Percentiles rank a stretch among this genome's conserved stretches.
phyloP scores from a whole-genome alignment of 2,888 invertebrate species.

The Psococerastis gibbosa region DNA sequence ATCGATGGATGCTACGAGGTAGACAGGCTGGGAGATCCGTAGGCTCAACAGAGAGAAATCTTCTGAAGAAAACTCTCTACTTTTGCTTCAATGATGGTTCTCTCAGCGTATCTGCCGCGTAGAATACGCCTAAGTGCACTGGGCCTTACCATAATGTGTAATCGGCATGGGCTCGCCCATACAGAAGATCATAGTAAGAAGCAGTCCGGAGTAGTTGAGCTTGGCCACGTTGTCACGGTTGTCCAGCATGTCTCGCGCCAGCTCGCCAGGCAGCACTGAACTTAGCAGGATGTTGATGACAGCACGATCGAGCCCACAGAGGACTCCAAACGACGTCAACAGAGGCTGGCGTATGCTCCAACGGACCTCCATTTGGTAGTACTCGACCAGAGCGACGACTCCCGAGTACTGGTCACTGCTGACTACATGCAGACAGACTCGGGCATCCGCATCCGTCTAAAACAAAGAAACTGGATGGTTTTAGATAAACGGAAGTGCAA shows the following conservation, averaged over 20 bases:
- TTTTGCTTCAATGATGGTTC: no score
- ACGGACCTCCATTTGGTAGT: slow-evolving; percentile 89
- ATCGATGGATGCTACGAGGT: no score
- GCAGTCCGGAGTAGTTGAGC: slow-evolving; percentile 60
- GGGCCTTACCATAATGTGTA: no score
- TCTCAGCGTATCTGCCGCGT: no score
- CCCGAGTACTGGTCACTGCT: slow-evolving; percentile 67
- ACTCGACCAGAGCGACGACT: slow-evolving; percentile 69
- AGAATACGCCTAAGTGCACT: no score
- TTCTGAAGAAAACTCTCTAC: no score
- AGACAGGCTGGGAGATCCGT: no score
- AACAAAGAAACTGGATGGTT: slow-evolving; percentile 20
- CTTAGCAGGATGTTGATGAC: slow-evolving; percentile 66
- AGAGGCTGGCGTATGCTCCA: slow-evolving; percentile 70
- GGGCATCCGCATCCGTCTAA: slow-evolving; percentile 81
- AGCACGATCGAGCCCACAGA: slow-evolving; percentile 67
- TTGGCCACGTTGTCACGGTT: slow-evolving; percentile 60
- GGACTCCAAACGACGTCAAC: slow-evolving; percentile 67
- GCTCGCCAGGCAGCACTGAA: slow-evolving; percentile 76
- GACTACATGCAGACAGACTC: slow-evolving; percentile 67
- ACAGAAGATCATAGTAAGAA: slow-evolving; percentile 75
- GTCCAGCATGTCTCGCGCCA: slow-evolving; percentile 67
- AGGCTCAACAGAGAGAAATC: no score
- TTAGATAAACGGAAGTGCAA: no score
- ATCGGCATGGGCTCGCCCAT: slow-evolving; percentile 80